Conservation (phyloP, 2,113 vertebrate genomes). For the Pseudopipra pipra region DNA sequence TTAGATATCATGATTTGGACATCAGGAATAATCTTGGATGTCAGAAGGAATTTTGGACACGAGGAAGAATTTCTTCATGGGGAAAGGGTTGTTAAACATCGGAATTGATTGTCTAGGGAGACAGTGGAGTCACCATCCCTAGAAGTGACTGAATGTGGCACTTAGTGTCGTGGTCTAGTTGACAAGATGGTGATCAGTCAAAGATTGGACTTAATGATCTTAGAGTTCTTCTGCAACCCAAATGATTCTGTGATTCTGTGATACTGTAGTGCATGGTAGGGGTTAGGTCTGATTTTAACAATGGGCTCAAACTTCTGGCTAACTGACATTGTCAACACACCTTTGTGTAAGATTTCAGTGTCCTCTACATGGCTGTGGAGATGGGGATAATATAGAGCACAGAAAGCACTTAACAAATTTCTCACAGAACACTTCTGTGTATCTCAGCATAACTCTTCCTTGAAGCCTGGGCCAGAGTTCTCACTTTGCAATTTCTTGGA, state of each 20-base stretch:
- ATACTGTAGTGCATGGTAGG: background rate
- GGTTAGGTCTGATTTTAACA: background rate
- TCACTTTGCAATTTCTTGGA: constrained; percentile 62
- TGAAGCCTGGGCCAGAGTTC: constrained; percentile 46
- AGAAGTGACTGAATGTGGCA: background rate
- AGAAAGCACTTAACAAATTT: constrained; percentile 5
- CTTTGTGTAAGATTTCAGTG: background rate
- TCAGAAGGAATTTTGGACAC: background rate
- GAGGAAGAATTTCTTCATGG: background rate
- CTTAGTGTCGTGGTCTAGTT: background rate
- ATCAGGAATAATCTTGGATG: background rate
- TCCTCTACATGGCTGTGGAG: background rate
- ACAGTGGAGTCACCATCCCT: background rate
- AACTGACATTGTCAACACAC: background rate
- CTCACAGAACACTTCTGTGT: constrained; percentile 7
- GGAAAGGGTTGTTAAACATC: background rate
- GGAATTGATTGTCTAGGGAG: background rate
- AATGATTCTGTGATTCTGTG: background rate
- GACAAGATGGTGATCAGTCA: background rate
- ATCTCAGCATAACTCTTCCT: constrained; percentile 48
- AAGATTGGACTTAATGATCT: background rate
- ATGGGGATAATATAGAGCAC: background rate
- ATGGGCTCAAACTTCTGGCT: background rate
- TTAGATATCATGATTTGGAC: background rate
- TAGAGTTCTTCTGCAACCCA: background rate